Evolutionary conservation across 2,888 invertebrate genomes (phyloP), one percentile per base, ranked within the genome.

Genomic region (Nemoura dubitans): DNA sequence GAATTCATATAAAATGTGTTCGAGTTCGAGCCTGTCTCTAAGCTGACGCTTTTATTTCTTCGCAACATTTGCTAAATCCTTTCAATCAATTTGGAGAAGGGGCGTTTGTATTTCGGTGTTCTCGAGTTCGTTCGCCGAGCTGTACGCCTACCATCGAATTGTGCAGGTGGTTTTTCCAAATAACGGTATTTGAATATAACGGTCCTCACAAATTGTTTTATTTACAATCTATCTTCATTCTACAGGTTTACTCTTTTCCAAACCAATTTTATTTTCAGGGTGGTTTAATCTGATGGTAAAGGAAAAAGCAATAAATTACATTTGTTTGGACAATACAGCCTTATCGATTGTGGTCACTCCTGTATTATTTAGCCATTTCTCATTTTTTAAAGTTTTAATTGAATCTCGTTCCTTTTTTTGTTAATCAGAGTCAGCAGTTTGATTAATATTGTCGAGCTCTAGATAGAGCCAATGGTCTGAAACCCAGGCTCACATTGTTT

Each of bases 381-480:
- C 78, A 78, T 78, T 27, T 78, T 59, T 78, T 78, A 27, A 78
- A 78, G 78, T 78, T 78, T 78, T 78, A 78, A 78, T 78, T 78
- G 78, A 78, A 78, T 78, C 3, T 28, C 78, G 26, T 28, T 78
- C 26, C 28, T 78, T 78, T 28, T 36, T 78, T 27, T 28, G 26
- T 28, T 26, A 78, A 78, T 78, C 78, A 78, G 78, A 6, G 78
- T 78, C 78, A 78, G 10, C 10, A 78, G 28, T 78, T 78, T 78
- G 78, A 78, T 78, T 78, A 21, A 78, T 26, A 59, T 14, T 78
- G 0, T 16, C 78, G 1, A 28, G 2, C n/a, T 78, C 10, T 78
- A 78, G 78, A 78, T 78, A 26, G 26, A 6, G 2, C 26, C 28
- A n/a, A 78, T 78, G 16, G 27, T 7, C 10, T 27, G 21, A 78